Evolutionary conservation across 92 coral and sea anemone genomes (phyloP), one percentile per base, ranked within the genome.

Genomic region (Siderastrea siderea): DNA sequence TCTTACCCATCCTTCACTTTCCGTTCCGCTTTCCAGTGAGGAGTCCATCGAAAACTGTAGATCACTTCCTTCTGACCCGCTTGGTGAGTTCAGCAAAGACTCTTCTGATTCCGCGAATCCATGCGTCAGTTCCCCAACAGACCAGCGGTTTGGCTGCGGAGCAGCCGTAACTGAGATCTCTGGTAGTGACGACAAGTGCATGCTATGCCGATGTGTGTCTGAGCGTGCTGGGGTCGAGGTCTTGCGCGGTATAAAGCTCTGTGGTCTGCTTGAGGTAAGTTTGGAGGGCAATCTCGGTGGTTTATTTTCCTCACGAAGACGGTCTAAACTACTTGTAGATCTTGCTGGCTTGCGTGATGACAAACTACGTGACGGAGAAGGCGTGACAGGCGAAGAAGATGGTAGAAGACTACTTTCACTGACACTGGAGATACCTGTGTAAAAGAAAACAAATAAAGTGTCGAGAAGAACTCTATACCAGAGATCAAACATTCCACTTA

Each of bases 181-280:
- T 52, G 93, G 96, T 45, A 93, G 91, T 58, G 96, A 93, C 81
- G 93, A 65, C 77, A 83, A 49, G 50, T 88, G 86, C 47, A 84
- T 26, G 71, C 90, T 84, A 68, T 76, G 75, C 26, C 91, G 71
- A n/a, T 19, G 4, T 19, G 61, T 26, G 9, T 9, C 78, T 51
- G 49, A 2, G 64, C 62, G 78, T 53, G 57, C 86, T 47, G 95
- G 95, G 16, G 95, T 88, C 0, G 95, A 92, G 2, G 89, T 86
- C 75, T 62, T 87, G 38, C 74, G 92, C 47, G 95, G 92, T 3
- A 67, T 88, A 47, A 79, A 88, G 60, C 80, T 75, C 51, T 84
- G 87, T 1, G 80, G 44, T 14, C 74, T 62, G 5, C 68, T 55
- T 16, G 76, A 19, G 14, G 59, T 49, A 15, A 54, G 60, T 16